phyloP scores from a whole-genome alignment of 2,797 vertebrate genomes.

The Triplophysa bombifrons region DNA sequence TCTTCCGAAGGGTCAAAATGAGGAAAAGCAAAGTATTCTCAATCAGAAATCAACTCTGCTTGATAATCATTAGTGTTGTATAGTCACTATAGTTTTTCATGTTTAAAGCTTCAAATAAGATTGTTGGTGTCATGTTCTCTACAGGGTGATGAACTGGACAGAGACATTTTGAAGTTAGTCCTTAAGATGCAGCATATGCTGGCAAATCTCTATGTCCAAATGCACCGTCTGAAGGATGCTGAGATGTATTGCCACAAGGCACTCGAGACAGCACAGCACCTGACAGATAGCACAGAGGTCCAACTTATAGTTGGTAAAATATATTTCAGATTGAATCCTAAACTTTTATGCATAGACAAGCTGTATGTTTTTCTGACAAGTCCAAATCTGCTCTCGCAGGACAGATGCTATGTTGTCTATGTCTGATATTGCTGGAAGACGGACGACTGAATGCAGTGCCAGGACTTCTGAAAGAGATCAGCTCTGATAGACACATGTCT shows the following conservation, averaged over 20 bases:
- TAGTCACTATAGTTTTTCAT: too few relatives aligned
- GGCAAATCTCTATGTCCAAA: slow-evolving; percentile 32
- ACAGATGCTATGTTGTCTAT: slow-evolving; percentile 58
- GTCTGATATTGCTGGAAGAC: slow-evolving; percentile 44
- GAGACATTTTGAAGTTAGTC: slow-evolving; percentile 4
- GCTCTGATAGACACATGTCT: slow-evolving; percentile 41
- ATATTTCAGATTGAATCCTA: not conserved
- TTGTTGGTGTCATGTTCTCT: not conserved
- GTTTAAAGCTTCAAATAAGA: too few relatives aligned
- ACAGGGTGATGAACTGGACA: slow-evolving; percentile 8
- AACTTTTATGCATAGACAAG: not conserved
- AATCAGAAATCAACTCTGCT: not conserved
- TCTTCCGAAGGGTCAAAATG: slow-evolving; percentile 55
- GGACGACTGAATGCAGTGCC: slow-evolving; percentile 45
- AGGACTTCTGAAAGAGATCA: slow-evolving; percentile 45
- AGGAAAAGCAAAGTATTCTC: not conserved
- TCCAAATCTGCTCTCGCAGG: slow-evolving; percentile 48
- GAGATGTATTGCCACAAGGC: slow-evolving; percentile 37
- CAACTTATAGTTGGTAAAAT: slow-evolving; percentile 28
- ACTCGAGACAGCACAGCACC: slow-evolving; percentile 10
- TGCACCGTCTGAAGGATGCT: slow-evolving; percentile 21
- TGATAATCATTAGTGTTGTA: not conserved
- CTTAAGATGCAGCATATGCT: slow-evolving; percentile 34
- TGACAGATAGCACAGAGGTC: slow-evolving; percentile 31
- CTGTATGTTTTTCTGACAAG: not conserved